Conservation (phyloP, 2,888 invertebrate species). For the Ornithoptera priamus region DNA sequence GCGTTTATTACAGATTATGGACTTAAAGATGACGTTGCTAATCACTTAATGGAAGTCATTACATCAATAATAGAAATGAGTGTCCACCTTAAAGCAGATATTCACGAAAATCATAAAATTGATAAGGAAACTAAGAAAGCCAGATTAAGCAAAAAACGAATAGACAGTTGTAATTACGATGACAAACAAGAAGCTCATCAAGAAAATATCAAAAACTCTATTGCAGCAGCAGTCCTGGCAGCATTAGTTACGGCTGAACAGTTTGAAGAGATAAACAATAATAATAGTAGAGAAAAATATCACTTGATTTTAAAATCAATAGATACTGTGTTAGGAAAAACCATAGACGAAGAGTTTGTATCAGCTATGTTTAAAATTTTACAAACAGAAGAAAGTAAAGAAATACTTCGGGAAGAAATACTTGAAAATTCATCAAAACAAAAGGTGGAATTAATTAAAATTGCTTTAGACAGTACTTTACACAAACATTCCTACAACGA, state of each 20-base stretch:
- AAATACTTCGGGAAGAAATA: conserved; percentile 71
- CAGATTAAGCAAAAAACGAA: conserved; percentile 55
- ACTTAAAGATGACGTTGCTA: conserved; percentile 75
- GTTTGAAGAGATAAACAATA: conserved; percentile 73
- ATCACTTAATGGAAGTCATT: conserved; percentile 75
- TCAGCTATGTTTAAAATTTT: conserved; percentile 73
- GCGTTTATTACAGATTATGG: conserved; percentile 74
- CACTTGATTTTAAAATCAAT: conserved; percentile 75
- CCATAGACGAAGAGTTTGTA: conserved; percentile 72
- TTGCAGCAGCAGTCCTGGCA: conserved; percentile 75
- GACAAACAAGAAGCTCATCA: conserved; percentile 58
- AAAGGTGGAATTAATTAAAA: conserved; percentile 82
- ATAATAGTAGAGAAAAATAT: conserved; percentile 74
- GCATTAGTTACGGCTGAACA: conserved; percentile 76
- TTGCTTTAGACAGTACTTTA: conserved; percentile 72
- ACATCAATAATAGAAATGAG: conserved; percentile 77
- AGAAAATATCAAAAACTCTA: conserved; percentile 76
- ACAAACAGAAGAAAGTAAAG: conserved; percentile 75
- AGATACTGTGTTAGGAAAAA: conserved; percentile 72
- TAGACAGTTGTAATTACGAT: conserved; percentile 45
- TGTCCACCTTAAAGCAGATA: conserved; percentile 68
- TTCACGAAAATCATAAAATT: conserved; percentile 52
- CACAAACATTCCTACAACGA: conserved; percentile 72
- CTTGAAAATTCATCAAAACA: conserved; percentile 75
- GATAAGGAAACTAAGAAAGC: conserved; percentile 53